Evolutionary conservation across 2,797 vertebrate species (phyloP), one percentile per base, ranked within the genome.

Genomic region (Lagorchestes hirsutus): DNA sequence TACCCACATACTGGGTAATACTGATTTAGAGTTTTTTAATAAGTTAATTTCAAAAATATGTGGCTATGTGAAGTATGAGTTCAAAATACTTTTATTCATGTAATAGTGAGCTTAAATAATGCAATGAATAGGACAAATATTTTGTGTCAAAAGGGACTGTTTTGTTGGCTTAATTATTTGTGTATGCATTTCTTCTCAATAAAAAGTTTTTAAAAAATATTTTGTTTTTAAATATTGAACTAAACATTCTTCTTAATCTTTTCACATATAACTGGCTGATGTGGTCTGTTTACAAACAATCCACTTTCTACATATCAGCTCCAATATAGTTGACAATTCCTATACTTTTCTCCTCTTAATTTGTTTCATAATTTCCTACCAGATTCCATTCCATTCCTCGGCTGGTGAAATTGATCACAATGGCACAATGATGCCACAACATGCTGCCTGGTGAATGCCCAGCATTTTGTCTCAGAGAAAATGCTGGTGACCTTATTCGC

Each of bases 341-440:
- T 46, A 40, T n/a, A 18, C 31, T n/a, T 62, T 82, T 62, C n/a
- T 62, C 90, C 29, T 29, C 4, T 59, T 93, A 8, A 50, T 31
- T 40, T 46, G 1, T 8, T 95, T 90, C 55, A 58, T 94, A 90
- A 59, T 92, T 87, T 55, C 87, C 46, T 34, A 27, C 0, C 11
- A 91, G 82, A 59, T 94, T 62, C 91, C 67, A 46, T 74, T 90
- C 93, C 96, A 56, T 57, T 92, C 95, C 91, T 96, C 87, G 93
- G 40, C 46, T 90, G 94, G 12, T 90, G 91, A 91, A 95, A 96
- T 93, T 95, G 56, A 90, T 96, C 92, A 93, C 92, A 96, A 56
- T 28, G 18, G 74, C 5, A 50, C 54, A 82, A 74, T 90, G 90
- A 90, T 95, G 95, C 95, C 92, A 95, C 18, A 54, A 93, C 54